Percentiles rank a stretch among this genome's conserved stretches.
Conservation (phyloP, 1,140 invertebrate species). For the Steinernema feltiae region DNA sequence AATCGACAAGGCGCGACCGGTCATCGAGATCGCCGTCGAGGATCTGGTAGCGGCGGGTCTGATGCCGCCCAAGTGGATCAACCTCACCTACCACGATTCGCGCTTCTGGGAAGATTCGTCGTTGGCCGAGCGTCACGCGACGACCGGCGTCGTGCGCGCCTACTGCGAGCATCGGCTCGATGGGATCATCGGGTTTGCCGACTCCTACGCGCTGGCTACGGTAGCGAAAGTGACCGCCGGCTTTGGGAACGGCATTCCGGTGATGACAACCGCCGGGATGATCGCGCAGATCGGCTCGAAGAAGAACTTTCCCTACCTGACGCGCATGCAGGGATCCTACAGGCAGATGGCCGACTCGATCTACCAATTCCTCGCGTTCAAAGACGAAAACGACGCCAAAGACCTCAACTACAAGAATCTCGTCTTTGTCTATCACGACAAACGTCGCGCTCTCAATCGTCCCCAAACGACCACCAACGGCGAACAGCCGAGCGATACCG, state of each 20-base stretch:
- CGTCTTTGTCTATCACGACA: slow-evolving; percentile 57
- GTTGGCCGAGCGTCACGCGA: slow-evolving; percentile 44
- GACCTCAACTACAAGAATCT: slow-evolving; percentile 48
- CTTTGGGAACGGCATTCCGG: slow-evolving; percentile 71
- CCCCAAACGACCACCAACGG: slow-evolving; percentile 20
- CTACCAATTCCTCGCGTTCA: slow-evolving; percentile 49
- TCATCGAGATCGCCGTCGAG: slow-evolving; percentile 56
- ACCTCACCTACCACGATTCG: slow-evolving; percentile 49
- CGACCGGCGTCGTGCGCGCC: slow-evolving; percentile 39
- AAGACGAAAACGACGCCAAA: slow-evolving; percentile 26
- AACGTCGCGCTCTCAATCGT: slow-evolving; percentile 50
- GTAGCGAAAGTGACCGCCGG: slow-evolving; percentile 76
- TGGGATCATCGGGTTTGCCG: slow-evolving; percentile 72
- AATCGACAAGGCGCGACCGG: slow-evolving; percentile 48
- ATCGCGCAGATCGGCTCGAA: slow-evolving; percentile 72
- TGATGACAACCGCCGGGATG: slow-evolving; percentile 76
- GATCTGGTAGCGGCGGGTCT: slow-evolving; percentile 39
- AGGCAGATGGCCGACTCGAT: slow-evolving; percentile 65
- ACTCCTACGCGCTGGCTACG: slow-evolving; percentile 81
- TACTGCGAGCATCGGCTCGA: slow-evolving; percentile 50
- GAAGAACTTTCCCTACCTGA: slow-evolving; percentile 69
- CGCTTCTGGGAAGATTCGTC: slow-evolving; percentile 48
- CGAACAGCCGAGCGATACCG: slow-evolving; percentile 34
- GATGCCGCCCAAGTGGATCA: slow-evolving; percentile 48
- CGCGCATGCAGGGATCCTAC: slow-evolving; percentile 77